Evolutionary conservation across 1,140 invertebrate species (phyloP).

Genomic region (Kradibia gibbosae): DNA sequence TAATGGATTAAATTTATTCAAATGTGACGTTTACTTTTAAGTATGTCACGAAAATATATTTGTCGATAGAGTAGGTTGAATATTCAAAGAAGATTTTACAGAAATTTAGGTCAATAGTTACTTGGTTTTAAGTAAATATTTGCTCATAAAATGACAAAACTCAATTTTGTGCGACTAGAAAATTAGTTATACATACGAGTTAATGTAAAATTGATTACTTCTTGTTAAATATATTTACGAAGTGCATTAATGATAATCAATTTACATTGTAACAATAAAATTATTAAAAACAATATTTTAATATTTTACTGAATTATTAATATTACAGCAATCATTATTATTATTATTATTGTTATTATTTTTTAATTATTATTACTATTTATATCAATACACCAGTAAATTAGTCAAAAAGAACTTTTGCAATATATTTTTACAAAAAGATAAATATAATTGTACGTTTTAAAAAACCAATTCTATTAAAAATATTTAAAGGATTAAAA

Average conservation of each 20-base stretch:
- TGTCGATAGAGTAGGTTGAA: not conserved
- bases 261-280: not conserved
- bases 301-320: too few relatives aligned
- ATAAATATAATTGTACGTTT: too few relatives aligned
- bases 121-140: conserved; percentile 24
- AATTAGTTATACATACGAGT: not conserved
- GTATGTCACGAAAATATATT: not conserved
- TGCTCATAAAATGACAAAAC: not conserved
- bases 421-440: too few relatives aligned
- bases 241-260: not conserved
- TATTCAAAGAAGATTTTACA: not conserved
- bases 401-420: too few relatives aligned
- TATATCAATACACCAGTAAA: too few relatives aligned
- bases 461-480: too few relatives aligned
- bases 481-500: not conserved
- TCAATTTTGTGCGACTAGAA: not conserved
- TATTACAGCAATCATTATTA: too few relatives aligned
- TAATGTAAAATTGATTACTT: not conserved
- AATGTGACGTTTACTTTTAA: not conserved
- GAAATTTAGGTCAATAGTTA: conserved; percentile 34
- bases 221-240: not conserved
- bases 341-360: too few relatives aligned
- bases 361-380: too few relatives aligned
- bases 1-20: not conserved
- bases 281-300: too few relatives aligned